These are phyloP conservation scores for Trachelus tabidus DNA, from an alignment of 2,888 invertebrate genomes.

Conservation along the genomic window DNA sequence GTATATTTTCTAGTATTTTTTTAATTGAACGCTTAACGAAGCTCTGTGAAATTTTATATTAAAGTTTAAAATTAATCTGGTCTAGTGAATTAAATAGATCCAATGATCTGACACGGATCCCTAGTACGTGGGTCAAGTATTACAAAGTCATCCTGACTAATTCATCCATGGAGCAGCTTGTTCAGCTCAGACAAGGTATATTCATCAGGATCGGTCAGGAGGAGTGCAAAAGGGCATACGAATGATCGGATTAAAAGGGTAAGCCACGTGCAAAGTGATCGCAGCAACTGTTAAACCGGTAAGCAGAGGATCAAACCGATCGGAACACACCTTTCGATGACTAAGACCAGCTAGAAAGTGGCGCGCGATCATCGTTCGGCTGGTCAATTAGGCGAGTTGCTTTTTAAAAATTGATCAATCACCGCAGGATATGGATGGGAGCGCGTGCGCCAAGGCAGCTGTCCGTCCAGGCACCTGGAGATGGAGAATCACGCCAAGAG, in stretches of 20 bases:
- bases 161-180: background rate
- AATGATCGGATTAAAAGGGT: background rate
- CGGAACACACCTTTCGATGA: constrained; percentile 58
- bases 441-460: constrained; percentile 49
- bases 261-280: background rate
- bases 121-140: background rate
- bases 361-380: constrained; percentile 26
- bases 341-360: constrained; percentile 44
- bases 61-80: background rate
- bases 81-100: background rate
- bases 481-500: background rate
- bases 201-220: background rate
- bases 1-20: background rate
- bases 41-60: background rate
- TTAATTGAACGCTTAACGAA: background rate
- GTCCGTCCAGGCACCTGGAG: constrained; percentile 54
- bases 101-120: background rate
- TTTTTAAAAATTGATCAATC: constrained; percentile 62
- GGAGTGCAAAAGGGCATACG: background rate
- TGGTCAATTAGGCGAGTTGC: constrained; percentile 60
- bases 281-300: background rate
- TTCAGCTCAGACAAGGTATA: background rate
- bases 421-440: constrained; percentile 39
- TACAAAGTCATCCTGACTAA: background rate
- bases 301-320: background rate